Evolutionary conservation across 2,888 invertebrate genomes (phyloP), one percentile per base, ranked within the genome.

Genomic region (Epirrita christyi): DNA sequence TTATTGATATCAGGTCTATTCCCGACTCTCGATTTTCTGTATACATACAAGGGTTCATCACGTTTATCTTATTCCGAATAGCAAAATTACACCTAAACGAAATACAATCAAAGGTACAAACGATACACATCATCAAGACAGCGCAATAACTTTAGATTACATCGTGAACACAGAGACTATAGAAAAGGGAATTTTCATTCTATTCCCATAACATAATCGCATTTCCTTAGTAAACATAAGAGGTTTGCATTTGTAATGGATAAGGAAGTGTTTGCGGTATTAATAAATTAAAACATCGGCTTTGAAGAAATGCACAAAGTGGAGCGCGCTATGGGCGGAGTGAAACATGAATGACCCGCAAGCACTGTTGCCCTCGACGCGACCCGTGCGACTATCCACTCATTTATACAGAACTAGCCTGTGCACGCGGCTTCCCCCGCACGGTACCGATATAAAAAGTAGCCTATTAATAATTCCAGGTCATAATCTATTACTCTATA

Each of bases 271-370:
- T 63, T 58, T 58, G 52, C 53, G 54, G 61, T 60, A 59, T 57
- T 61, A 64, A 59, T 67, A 67, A 67, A 67, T 62, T 61, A 65
- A 64, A 63, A 65, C 60, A 60, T 57, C 56, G 61, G 59, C 59
- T 64, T 56, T 60, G 56, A 65, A 62, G 63, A 65, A 65, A 63
- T 54, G 51, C 42, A 73, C 73, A 73, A 82, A 83, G 76, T 81
- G 74, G 82, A 82, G 76, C 81, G 77, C 70, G 71, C 72, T 72
- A 76, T 77, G 83, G 84, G 84, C 84, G 83, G 84, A 75, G 83
- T 79, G 75, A 73, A 72, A 68, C 84, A 81, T 83, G 84, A 84
- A 78, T 78, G 81, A 78, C 83, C 84, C 74, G 73, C 74, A 67
- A 81, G 81, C 79, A 75, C 73, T 73, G 68, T 72, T 78, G 79